Evolutionary conservation across 2,888 invertebrate genomes (phyloP).

Genomic region (Rotaria socialis): DNA sequence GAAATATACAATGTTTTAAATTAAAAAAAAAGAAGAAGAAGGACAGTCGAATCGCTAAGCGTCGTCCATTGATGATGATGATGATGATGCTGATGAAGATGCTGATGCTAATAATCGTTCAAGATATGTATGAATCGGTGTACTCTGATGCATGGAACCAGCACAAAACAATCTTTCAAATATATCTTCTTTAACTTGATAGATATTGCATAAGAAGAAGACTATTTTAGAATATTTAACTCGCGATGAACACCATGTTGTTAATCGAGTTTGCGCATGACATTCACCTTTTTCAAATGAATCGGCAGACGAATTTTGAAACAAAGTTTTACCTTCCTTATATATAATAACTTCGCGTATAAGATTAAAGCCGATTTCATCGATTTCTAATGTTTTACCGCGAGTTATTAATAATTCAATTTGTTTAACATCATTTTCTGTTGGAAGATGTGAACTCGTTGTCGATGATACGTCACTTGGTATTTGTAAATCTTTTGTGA

Average conservation of each 20-base stretch:
- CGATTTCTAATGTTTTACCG: constrained; percentile 23
- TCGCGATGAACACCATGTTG: constrained; percentile 17
- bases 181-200: constrained; percentile 36
- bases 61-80: constrained; percentile 20
- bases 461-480: not conserved
- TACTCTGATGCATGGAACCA: constrained; percentile 4
- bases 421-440: constrained; percentile 31
- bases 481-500: constrained; percentile 41
- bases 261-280: constrained; percentile 22
- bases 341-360: constrained; percentile 15
- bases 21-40: not conserved
- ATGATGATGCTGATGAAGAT: not conserved
- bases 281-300: constrained; percentile 21
- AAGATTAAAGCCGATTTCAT: constrained; percentile 16
- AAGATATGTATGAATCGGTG: not conserved
- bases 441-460: not conserved
- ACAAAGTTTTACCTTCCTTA: constrained; percentile 37
- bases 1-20: constrained; percentile 11
- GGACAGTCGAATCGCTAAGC: not conserved
- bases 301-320: not conserved
- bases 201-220: constrained; percentile 22
- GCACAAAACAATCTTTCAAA: constrained; percentile 25
- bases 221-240: constrained; percentile 23
- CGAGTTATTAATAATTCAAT: constrained; percentile 30
- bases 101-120: constrained; percentile 22